Conservation (phyloP, 2,888 invertebrate species). For the Glaucopsyche alexis region DNA sequence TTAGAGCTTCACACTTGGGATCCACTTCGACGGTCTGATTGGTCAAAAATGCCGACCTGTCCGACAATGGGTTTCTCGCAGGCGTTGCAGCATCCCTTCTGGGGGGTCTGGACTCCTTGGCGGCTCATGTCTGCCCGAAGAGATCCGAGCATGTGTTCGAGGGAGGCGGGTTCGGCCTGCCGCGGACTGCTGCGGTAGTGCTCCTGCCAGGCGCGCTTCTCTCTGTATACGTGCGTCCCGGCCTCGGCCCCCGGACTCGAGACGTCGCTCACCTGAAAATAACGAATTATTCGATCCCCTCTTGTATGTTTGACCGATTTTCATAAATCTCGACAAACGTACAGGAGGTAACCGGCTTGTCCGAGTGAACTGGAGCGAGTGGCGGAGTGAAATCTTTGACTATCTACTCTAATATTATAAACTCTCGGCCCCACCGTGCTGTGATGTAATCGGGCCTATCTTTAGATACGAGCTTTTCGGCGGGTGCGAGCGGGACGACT, state of each 20-base stretch:
- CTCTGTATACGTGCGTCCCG: slow-evolving; percentile 83
- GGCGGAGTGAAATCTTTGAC: slow-evolving; percentile 76
- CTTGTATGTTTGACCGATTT: not conserved
- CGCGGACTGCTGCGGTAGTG: slow-evolving; percentile 77
- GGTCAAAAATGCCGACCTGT: slow-evolving; percentile 79
- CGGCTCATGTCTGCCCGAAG: slow-evolving; percentile 98
- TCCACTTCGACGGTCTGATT: slow-evolving; percentile 32
- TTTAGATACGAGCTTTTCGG: slow-evolving; percentile 59
- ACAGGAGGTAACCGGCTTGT: slow-evolving; percentile 64
- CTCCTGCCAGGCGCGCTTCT: slow-evolving; percentile 78
- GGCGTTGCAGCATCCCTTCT: slow-evolving; percentile 99
- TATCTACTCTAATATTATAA: slow-evolving; percentile 79
- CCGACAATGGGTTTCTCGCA: slow-evolving; percentile 99
- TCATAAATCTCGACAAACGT: slow-evolving; percentile 47
- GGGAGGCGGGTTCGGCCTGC: slow-evolving; percentile 78
- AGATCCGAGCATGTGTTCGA: slow-evolving; percentile 94
- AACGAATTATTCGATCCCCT: not conserved
- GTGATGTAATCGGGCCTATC: slow-evolving; percentile 76
- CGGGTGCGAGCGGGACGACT: slow-evolving; percentile 61
- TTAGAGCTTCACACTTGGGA: slow-evolving; percentile 27
- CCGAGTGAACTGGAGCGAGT: slow-evolving; percentile 68
- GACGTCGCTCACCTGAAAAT: slow-evolving; percentile 62
- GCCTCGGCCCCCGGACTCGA: slow-evolving; percentile 56
- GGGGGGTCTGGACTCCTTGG: slow-evolving; percentile 98
- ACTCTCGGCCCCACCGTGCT: slow-evolving; percentile 71